A percentile compares a stretch with the other conserved stretches of the same genome.
phyloP scores from a whole-genome alignment of 1,140 invertebrate genomes.

The Macrocentrus cingulum region DNA sequence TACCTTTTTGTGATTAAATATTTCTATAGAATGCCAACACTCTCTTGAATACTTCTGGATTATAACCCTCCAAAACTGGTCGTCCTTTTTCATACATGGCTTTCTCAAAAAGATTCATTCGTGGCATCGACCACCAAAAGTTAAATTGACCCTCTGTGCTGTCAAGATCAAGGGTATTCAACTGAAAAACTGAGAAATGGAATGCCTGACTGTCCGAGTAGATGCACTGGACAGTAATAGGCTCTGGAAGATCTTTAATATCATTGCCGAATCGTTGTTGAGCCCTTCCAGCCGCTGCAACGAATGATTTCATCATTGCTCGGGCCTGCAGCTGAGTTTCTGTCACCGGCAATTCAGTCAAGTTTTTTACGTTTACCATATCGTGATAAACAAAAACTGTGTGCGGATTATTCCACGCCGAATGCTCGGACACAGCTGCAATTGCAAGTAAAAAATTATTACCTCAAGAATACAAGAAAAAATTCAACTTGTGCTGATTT shows the following conservation, averaged over 20 bases:
- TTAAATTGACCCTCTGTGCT: conserved; percentile 69
- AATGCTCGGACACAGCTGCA: conserved; percentile 61
- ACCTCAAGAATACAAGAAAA: conserved; percentile 10
- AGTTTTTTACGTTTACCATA: conserved; percentile 64
- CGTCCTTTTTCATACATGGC: conserved; percentile 66
- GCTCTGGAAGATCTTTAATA: conserved; percentile 69
- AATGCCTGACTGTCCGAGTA: conserved; percentile 74
- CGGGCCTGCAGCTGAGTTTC: conserved; percentile 67
- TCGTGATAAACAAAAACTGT: conserved; percentile 74
- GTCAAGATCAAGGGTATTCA: conserved; percentile 79
- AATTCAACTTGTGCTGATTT: conserved; percentile 12
- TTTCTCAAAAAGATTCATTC: conserved; percentile 68
- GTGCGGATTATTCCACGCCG: conserved; percentile 63
- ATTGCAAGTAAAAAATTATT: conserved; percentile 37
- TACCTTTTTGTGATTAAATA: conserved; percentile 37
- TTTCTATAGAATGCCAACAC: conserved; percentile 78
- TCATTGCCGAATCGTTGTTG: conserved; percentile 70
- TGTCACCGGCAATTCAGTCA: conserved; percentile 68
- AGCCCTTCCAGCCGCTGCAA: conserved; percentile 70
- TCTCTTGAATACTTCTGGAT: conserved; percentile 75
- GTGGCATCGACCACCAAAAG: conserved; percentile 73
- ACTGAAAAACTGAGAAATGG: conserved; percentile 80
- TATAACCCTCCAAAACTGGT: conserved; percentile 72
- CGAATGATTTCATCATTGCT: conserved; percentile 72
- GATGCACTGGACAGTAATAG: conserved; percentile 79